Conservation (phyloP, 37 sponge, comb jelly and placozoan species). For the Hexactinellida sp. region DNA sequence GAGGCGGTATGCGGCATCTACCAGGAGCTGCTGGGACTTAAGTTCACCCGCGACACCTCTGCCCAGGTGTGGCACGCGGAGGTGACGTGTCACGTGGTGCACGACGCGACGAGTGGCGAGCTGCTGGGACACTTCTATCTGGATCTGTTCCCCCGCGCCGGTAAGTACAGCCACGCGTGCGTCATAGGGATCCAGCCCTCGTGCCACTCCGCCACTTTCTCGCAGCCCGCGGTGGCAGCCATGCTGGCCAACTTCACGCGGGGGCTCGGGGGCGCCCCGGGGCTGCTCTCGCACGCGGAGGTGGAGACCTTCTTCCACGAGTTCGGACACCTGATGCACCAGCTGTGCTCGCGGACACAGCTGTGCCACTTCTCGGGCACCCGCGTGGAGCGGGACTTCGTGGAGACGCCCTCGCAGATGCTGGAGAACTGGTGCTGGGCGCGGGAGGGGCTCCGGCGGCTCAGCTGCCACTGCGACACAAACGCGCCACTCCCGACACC, state of each 20-base stretch:
- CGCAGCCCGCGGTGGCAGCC: slow-evolving; percentile 38
- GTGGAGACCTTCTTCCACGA: slow-evolving; percentile 65
- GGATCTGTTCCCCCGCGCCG: slow-evolving; percentile 48
- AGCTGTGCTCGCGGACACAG: slow-evolving; percentile 38
- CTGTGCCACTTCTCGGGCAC: slow-evolving; percentile 31
- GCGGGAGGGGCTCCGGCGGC: slow-evolving; percentile 25
- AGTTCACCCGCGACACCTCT: slow-evolving; percentile 20
- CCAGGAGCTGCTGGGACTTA: slow-evolving; percentile 26
- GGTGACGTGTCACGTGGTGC: slow-evolving; percentile 19
- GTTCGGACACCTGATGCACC: slow-evolving; percentile 61
- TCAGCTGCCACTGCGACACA: slow-evolving; percentile 40
- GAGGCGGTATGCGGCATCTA: slow-evolving; percentile 23
- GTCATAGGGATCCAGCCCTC: slow-evolving; percentile 37
- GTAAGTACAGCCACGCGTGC: slow-evolving; percentile 52
- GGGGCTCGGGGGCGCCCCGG: slow-evolving; percentile 29
- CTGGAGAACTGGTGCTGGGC: slow-evolving; percentile 61
- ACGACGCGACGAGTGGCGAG: slow-evolving; percentile 19
- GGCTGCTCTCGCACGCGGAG: slow-evolving; percentile 40
- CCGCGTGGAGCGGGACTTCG: slow-evolving; percentile 49
- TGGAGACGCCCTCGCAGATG: slow-evolving; percentile 60
- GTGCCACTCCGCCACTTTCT: background rate
- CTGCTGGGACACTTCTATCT: slow-evolving; percentile 45
- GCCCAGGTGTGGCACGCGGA: slow-evolving; percentile 40
- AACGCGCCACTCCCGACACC: slow-evolving; percentile 25
- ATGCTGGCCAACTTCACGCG: slow-evolving; percentile 49